Evolutionary conservation across 2,888 invertebrate species (phyloP).

Genomic region (Idaea aversata): DNA sequence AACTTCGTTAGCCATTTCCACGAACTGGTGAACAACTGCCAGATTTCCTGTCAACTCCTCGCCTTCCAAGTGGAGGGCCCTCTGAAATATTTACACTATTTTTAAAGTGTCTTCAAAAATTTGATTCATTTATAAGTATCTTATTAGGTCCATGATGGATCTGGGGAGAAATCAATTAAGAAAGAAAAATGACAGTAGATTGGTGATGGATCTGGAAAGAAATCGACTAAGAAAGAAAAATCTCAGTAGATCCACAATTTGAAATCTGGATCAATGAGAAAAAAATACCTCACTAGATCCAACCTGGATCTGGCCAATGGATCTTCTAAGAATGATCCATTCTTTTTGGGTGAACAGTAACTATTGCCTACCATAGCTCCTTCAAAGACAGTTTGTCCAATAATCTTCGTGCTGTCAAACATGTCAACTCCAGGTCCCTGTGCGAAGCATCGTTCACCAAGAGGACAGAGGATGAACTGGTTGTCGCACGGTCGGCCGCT

Average conservation of each 20-base stretch:
- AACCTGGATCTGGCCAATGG: too few species aligned
- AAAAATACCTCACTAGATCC: too few species aligned
- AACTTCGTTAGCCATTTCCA: conserved; percentile 84
- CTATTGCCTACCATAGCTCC: conserved; percentile 79
- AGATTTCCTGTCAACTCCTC: conserved; percentile 84
- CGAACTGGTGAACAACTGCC: conserved; percentile 85
- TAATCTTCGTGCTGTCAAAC: conserved; percentile 90
- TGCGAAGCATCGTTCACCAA: conserved; percentile 84
- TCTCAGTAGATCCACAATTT: too few species aligned
- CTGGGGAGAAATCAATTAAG: too few species aligned
- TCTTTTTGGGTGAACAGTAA: too few species aligned
- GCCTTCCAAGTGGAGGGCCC: conserved; percentile 69
- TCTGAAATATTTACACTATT: conserved; percentile 58
- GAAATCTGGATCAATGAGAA: too few species aligned
- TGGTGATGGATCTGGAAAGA: too few species aligned
- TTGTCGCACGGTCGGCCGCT: conserved; percentile 86
- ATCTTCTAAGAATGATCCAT: not conserved
- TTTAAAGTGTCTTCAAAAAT: conserved; percentile 3
- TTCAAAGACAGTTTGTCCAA: conserved; percentile 83
- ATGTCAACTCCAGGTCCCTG: conserved; percentile 90
- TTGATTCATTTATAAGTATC: not conserved
- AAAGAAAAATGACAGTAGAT: too few species aligned
- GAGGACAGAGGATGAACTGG: conserved; percentile 82
- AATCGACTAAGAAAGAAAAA: too few species aligned
- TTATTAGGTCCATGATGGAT: too few species aligned